Evolutionary conservation across 2,113 vertebrate genomes (phyloP).

Genomic region (Columba livia): DNA sequence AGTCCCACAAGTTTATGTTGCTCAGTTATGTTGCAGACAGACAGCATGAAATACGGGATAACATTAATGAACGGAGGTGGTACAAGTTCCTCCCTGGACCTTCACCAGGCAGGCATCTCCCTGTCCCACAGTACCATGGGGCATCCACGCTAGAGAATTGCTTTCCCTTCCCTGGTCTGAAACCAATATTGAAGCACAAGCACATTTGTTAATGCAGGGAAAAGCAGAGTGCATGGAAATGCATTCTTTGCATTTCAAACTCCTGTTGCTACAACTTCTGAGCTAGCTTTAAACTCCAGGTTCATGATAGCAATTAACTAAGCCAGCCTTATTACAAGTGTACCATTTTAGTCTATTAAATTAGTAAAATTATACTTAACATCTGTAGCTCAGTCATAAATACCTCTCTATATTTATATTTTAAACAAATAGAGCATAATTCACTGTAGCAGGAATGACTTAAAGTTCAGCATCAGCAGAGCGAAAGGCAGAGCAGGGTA

Average conservation of each 20-base stretch:
- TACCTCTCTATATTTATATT: neutral
- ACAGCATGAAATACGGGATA: accelerated
- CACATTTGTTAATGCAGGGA: neutral
- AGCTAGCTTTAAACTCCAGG: neutral
- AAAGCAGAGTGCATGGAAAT: neutral
- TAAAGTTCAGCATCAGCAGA: neutral
- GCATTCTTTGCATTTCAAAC: neutral
- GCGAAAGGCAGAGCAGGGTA: neutral
- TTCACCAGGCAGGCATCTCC: neutral
- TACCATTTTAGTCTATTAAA: neutral
- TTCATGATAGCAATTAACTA: neutral
- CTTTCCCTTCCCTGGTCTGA: neutral
- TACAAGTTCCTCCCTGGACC: neutral
- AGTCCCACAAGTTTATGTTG: neutral
- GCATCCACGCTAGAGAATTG: neutral
- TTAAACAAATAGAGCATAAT: neutral
- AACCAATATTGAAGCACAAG: neutral
- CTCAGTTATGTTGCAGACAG: neutral
- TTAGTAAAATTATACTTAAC: neutral
- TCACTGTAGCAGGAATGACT: neutral
- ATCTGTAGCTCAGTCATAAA: neutral
- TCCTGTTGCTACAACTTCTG: neutral
- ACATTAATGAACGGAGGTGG: neutral
- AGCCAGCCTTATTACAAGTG: neutral
- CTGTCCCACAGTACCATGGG: accelerated